Evolutionary conservation across 2,888 invertebrate species (phyloP).

Genomic region (Serrognathus titanus): DNA sequence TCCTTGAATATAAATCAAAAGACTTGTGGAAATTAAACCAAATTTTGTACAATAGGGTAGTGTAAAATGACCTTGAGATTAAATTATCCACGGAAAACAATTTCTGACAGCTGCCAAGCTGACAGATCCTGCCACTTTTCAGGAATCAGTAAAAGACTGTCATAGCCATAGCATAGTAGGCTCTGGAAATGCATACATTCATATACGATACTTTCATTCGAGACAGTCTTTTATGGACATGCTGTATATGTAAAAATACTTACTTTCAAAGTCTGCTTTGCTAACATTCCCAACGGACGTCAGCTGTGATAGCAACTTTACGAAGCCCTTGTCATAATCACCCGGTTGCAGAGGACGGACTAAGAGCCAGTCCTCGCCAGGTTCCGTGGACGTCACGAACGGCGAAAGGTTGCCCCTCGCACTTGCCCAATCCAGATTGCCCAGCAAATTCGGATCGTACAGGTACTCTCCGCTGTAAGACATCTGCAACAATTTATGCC

Average conservation of each 20-base stretch:
- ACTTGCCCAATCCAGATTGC: conserved; percentile 63
- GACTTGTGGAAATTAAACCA: no score
- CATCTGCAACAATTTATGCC: conserved; percentile 8
- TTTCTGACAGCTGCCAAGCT: no score
- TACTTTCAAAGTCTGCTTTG: conserved; percentile 77
- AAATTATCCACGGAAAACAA: no score
- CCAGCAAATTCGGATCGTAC: conserved; percentile 64
- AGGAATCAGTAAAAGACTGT: no score
- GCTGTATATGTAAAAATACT: conserved; percentile 34
- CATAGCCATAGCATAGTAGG: no score
- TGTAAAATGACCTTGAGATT: no score
- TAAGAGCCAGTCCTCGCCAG: conserved; percentile 71
- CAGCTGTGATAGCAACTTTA: conserved; percentile 76
- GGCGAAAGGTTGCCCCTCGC: conserved; percentile 65
- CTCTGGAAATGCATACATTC: no score
- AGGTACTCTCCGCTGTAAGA: conserved; percentile 42
- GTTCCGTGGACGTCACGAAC: conserved; percentile 63
- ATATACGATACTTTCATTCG: no score
- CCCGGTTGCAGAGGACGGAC: conserved; percentile 75
- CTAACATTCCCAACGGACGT: conserved; percentile 81
- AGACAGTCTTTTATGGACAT: no score
- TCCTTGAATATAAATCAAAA: no score
- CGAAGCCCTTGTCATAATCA: conserved; percentile 82
- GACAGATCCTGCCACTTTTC: no score
- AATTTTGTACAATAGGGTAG: no score